Base-by-base conservation (phyloP, 2,113 vertebrate species). In the Odobenus rosmarus region DNA sequence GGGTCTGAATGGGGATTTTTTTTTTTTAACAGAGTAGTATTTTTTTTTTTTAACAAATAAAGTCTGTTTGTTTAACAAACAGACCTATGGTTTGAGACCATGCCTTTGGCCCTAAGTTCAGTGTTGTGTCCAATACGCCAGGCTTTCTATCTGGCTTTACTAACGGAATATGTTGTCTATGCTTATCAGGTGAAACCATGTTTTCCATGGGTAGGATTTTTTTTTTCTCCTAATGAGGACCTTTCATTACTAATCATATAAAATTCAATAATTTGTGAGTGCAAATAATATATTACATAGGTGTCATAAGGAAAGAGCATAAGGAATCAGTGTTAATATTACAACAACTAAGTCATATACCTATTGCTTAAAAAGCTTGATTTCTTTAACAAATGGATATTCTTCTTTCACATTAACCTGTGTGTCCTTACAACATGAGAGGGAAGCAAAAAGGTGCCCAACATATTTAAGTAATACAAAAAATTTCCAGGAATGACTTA, bases 401-500 rank as follows among this genome's bases (percentile, higher is more conserved):
- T 28, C 33, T 81, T 82, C 33, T 90, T 77, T 92, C 77, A 80
- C 53, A 72, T 95, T 92, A 85, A 90, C 49, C 69, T 61, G 1
- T 95, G 0, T 85, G 72, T 86, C 42, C 13, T 86, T 71, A 46
- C 3, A 74, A 90, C 64, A 57, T 31, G 36, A 91, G 3, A 85
- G 67, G 36, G 53, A 90, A 97, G 64, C 67, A 88, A 81, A 76
- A 94, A 12, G 33, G 14, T 88, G 4, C 18, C 62, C 31, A 49
- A 19, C 10, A 14, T 72, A 55, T 85, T 83, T 74, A 95, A 92
- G 49, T 90, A 85, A 93, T 49, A 93, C 14, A 42, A 90, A 96
- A 59, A 79, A 55, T 59, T 97, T 89, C 86, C 74, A 72, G 85
- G 72, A 91, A 95, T 59, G 55, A 76, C 26, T 76, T 96, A 90